These are phyloP conservation scores for Theodoxus fluviatilis DNA, from an alignment of 2,888 invertebrate genomes.

Conservation along the genomic window DNA sequence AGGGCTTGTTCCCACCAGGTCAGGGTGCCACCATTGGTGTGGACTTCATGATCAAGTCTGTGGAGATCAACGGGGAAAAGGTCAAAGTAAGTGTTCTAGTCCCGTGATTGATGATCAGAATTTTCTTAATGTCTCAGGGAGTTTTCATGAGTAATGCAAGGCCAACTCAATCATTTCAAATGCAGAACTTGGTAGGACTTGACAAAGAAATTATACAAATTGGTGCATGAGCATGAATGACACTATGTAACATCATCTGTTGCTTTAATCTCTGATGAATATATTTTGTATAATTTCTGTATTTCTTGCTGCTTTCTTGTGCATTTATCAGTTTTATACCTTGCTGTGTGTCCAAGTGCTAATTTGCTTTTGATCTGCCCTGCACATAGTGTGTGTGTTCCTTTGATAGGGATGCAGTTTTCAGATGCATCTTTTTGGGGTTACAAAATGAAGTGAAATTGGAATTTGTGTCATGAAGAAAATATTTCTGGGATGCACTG, in stretches of 20 bases:
- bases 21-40: conserved; percentile 99
- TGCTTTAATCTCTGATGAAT: neutral
- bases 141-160: too few species aligned
- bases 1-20: conserved; percentile 95
- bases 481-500: too few species aligned
- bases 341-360: neutral
- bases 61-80: conserved; percentile 80
- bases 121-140: too few species aligned
- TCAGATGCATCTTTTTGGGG: neutral
- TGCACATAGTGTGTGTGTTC: too few species aligned
- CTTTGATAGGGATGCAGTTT: neutral
- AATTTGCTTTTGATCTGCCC: neutral
- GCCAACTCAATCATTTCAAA: too few species aligned
- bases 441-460: too few species aligned
- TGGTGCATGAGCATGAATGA: neutral
- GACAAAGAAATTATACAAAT: too few species aligned
- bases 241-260: neutral
- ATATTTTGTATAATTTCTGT: neutral
- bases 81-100: conserved; percentile 65
- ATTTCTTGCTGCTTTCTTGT: too few species aligned
- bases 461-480: too few species aligned
- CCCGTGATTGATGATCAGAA: too few species aligned
- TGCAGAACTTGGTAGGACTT: too few species aligned
- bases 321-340: neutral
- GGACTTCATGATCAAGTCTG: conserved; percentile 99